Percentiles rank a stretch among this genome's conserved stretches.
Conservation (phyloP, 2,888 invertebrate genomes). For the Alcis repandata region DNA sequence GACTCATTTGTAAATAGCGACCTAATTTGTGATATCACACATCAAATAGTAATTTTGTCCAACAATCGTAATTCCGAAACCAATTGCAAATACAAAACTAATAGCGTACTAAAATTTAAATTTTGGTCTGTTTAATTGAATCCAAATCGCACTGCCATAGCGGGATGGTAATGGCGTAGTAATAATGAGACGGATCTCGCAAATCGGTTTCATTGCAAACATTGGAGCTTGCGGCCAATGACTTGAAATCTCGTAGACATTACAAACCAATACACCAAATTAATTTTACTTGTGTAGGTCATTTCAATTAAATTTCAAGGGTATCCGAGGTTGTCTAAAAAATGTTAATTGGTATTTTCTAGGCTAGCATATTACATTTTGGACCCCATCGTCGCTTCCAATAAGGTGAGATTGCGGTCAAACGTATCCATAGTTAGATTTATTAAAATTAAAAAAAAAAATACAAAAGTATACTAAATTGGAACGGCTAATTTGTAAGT, state of each 20-base stretch:
- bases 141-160: constrained; percentile 17
- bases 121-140: constrained; percentile 17
- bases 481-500: no score
- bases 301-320: no score
- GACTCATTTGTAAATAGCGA: neutral
- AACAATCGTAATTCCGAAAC: neutral
- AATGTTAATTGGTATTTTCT: no score
- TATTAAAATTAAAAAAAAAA: no score
- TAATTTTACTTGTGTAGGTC: no score
- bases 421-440: no score
- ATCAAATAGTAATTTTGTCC: neutral
- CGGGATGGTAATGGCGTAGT: constrained; percentile 14
- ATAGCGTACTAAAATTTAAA: constrained; percentile 7
- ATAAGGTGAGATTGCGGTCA: no score
- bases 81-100: constrained; percentile 1
- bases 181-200: constrained; percentile 23
- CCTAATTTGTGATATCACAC: neutral
- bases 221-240: constrained; percentile 16
- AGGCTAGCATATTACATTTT: no score
- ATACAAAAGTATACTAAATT: no score
- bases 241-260: neutral
- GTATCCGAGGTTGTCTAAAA: no score
- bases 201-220: constrained; percentile 31
- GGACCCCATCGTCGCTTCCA: no score
- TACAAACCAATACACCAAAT: neutral